Evolutionary conservation across 2,888 invertebrate genomes (phyloP).

Genomic region (Tenthredo livida): DNA sequence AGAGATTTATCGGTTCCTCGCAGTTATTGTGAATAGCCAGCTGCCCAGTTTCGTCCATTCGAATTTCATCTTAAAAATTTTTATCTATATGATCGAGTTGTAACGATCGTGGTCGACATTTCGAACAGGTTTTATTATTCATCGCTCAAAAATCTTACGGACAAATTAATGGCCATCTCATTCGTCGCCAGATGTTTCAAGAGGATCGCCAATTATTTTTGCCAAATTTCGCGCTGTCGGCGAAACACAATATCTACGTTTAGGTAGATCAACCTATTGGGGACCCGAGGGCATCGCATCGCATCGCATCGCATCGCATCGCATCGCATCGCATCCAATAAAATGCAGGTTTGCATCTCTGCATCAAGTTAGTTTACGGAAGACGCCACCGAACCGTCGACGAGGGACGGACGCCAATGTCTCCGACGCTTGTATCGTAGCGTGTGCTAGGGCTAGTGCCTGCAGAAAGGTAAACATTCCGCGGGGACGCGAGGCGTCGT

Average conservation of each 20-base stretch:
- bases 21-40: neutral
- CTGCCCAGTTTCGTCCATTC: neutral
- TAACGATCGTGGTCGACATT: slow-evolving; percentile 12
- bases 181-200: neutral
- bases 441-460: slow-evolving; percentile 43
- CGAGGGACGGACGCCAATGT: slow-evolving; percentile 44
- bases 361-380: slow-evolving; percentile 44
- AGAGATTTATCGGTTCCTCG: slow-evolving; percentile 33
- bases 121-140: neutral
- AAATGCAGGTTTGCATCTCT: slow-evolving; percentile 9
- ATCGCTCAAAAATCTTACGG: neutral
- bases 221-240: neutral
- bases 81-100: slow-evolving; percentile 3
- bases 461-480: slow-evolving; percentile 69
- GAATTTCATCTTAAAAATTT: neutral
- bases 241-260: neutral
- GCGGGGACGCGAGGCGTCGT: slow-evolving; percentile 75
- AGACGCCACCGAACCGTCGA: slow-evolving; percentile 47
- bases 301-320: neutral
- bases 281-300: neutral
- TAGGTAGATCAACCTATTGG: neutral
- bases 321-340: neutral
- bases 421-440: slow-evolving; percentile 20
- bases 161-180: neutral
- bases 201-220: neutral